phyloP scores from a whole-genome alignment of 1,140 invertebrate species.

The Bombus impatiens region DNA sequence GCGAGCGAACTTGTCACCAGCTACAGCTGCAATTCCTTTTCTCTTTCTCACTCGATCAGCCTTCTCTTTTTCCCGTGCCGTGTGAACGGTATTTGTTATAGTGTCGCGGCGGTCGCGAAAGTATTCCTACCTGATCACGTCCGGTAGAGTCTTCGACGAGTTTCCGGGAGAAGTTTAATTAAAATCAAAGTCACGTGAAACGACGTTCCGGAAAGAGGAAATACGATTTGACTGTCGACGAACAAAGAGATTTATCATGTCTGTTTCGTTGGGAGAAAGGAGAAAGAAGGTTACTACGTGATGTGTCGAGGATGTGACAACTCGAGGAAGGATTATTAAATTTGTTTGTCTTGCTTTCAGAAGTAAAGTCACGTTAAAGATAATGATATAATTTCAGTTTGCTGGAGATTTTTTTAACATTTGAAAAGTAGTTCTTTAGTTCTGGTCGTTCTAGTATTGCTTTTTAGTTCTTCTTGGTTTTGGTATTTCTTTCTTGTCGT shows the following conservation, averaged over 20 bases:
- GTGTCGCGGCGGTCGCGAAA: slow-evolving; percentile 21
- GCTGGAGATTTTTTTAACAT: too few relatives aligned
- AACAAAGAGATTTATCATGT: slow-evolving; percentile 19
- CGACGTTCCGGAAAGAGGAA: slow-evolving; percentile 24
- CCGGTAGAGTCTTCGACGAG: slow-evolving; percentile 20
- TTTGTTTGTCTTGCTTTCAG: neutral
- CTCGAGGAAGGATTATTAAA: neutral
- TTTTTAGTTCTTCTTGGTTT: too few relatives aligned
- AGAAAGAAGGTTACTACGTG: neutral
- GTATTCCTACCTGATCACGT: slow-evolving; percentile 49
- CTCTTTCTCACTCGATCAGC: neutral
- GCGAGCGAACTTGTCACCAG: slow-evolving; percentile 34
- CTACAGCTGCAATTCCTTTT: neutral
- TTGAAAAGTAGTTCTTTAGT: too few relatives aligned
- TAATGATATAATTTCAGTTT: too few relatives aligned
- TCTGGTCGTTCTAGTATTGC: too few relatives aligned
- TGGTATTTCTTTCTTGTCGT: too few relatives aligned
- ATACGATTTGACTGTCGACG: slow-evolving; percentile 11
- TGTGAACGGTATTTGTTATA: slow-evolving; percentile 41
- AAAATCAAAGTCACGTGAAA: slow-evolving; percentile 51
- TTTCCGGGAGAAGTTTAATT: slow-evolving; percentile 49
- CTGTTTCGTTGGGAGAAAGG: neutral
- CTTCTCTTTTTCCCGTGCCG: neutral
- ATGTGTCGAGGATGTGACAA: neutral
- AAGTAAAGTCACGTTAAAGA: neutral